Evolutionary conservation across 23 tunicate genomes (phyloP).

Genomic region (Pegea sp.): DNA sequence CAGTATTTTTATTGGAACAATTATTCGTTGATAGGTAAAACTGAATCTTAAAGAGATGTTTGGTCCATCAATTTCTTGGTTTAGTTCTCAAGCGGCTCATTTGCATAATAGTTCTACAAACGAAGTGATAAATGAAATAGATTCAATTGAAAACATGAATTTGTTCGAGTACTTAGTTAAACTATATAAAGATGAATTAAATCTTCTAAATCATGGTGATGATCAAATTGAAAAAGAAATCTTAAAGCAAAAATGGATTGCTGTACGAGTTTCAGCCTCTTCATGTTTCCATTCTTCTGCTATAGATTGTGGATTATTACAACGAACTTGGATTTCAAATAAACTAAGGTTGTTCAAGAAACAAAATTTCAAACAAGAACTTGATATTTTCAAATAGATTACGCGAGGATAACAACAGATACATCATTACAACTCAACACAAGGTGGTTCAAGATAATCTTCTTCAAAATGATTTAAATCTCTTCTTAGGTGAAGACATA

Average conservation of each 20-base stretch:
- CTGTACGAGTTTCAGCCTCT: slow-evolving; percentile 13
- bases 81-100: slow-evolving; percentile 3
- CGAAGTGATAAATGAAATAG: slow-evolving; percentile 6
- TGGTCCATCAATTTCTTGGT: not conserved
- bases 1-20: no score
- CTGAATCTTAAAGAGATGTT: no score
- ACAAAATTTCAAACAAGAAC: slow-evolving; percentile 1
- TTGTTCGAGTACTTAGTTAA: no score
- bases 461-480: no score
- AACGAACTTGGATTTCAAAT: slow-evolving; percentile 13
- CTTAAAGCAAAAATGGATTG: slow-evolving; percentile 39
- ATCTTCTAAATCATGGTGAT: no score
- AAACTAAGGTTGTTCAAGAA: not conserved
- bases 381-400: not conserved
- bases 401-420: not conserved
- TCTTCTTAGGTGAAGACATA: no score
- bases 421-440: not conserved
- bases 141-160: slow-evolving; percentile 9
- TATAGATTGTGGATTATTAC: slow-evolving; percentile 21
- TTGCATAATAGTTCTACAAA: slow-evolving; percentile 1
- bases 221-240: no score
- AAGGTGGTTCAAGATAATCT: no score
- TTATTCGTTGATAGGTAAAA: no score
- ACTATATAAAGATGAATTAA: slow-evolving; percentile 62
- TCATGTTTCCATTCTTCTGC: slow-evolving; percentile 23